These are phyloP conservation scores for Bufo gargarizans DNA, from an alignment of 2,113 vertebrate genomes.

Conservation along the genomic window DNA sequence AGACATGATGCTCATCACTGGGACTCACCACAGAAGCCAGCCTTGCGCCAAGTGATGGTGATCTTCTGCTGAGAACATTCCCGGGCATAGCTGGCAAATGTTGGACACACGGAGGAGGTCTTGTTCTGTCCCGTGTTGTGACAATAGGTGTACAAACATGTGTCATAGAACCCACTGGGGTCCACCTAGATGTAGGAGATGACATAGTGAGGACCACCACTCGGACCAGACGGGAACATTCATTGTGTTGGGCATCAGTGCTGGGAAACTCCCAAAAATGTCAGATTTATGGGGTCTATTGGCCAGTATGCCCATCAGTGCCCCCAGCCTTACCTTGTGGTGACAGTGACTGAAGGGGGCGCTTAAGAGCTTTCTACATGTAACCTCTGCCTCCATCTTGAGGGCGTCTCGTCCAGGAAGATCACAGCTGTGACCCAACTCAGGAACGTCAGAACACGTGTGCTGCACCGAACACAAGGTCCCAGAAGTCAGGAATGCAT, in stretches of 20 bases:
- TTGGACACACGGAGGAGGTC: constrained; percentile 71
- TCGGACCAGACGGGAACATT: neutral
- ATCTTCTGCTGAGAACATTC: constrained; percentile 78
- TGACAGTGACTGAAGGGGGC: constrained; percentile 81
- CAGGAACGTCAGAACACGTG: constrained; percentile 77
- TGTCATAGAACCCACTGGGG: constrained; percentile 74
- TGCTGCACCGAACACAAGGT: constrained; percentile 57
- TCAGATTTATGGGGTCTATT: neutral
- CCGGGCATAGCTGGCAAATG: constrained; percentile 79
- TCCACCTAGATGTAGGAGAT: constrained; percentile 75
- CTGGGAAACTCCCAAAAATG: neutral
- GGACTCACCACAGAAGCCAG: constrained; percentile 78
- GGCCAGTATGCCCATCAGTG: neutral
- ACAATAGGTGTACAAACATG: constrained; percentile 83
- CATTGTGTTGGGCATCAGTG: neutral
- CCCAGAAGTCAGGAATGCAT: too few species aligned
- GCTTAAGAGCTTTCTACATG: constrained; percentile 76
- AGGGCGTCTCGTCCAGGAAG: constrained; percentile 45
- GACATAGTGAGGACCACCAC: neutral
- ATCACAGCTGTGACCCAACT: constrained; percentile 73
- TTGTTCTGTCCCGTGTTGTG: constrained; percentile 34
- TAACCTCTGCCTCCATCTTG: constrained; percentile 65
- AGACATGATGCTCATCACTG: neutral
- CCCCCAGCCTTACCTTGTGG: constrained; percentile 67
- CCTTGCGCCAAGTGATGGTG: constrained; percentile 76